phyloP scores from a whole-genome alignment of 1,140 invertebrate genomes.

The Hycleus cichorii region DNA sequence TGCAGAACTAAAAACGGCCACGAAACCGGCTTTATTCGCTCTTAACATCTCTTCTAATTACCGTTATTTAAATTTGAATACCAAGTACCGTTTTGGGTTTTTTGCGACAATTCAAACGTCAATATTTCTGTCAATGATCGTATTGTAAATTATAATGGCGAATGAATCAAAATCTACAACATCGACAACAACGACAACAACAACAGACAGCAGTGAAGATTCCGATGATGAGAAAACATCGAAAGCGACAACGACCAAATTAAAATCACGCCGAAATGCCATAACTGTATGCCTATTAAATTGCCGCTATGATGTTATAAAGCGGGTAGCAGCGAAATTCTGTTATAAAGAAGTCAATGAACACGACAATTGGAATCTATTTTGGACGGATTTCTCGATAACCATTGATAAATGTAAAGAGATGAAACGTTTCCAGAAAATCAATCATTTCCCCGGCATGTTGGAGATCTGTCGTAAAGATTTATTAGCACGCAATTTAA shows the following conservation, averaged over 20 bases:
- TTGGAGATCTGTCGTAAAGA: slow-evolving; percentile 84
- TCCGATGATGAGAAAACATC: slow-evolving; percentile 1
- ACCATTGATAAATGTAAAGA: slow-evolving; percentile 76
- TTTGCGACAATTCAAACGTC: too few relatives aligned
- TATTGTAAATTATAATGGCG: not conserved
- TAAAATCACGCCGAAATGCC: slow-evolving; percentile 24
- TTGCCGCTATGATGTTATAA: slow-evolving; percentile 67
- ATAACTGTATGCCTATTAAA: slow-evolving; percentile 60
- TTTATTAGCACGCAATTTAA: slow-evolving; percentile 74
- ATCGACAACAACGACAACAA: not conserved
- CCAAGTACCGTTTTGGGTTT: too few relatives aligned
- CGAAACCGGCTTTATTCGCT: too few relatives aligned
- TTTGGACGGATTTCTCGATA: slow-evolving; percentile 80
- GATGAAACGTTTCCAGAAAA: slow-evolving; percentile 84
- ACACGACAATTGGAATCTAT: slow-evolving; percentile 79
- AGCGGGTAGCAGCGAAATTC: slow-evolving; percentile 59
- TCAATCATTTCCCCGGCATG: slow-evolving; percentile 92
- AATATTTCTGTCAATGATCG: too few relatives aligned
- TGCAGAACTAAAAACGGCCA: too few relatives aligned
- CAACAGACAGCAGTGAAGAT: not conserved
- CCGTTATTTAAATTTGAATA: too few relatives aligned
- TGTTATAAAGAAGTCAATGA: slow-evolving; percentile 75
- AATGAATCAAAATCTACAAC: not conserved
- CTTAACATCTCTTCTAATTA: too few relatives aligned
- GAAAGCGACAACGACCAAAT: slow-evolving; percentile 10